These are phyloP conservation scores for Tupaia chinensis DNA, from an alignment of 2,113 vertebrate species.

Conservation along the genomic window DNA sequence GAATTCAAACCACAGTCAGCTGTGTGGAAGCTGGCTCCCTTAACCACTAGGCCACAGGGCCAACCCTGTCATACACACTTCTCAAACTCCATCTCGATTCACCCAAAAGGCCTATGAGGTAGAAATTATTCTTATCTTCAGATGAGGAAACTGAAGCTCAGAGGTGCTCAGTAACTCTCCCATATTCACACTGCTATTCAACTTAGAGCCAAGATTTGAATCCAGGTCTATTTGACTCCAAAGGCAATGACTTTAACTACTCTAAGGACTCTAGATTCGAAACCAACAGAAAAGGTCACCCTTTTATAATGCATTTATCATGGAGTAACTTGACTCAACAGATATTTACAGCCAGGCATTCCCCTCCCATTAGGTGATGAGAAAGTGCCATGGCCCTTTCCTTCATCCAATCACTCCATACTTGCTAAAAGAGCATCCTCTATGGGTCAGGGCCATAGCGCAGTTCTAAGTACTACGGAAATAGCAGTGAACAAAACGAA, in stretches of 20 bases:
- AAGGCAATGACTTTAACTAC: neutral
- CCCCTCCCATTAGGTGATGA: neutral
- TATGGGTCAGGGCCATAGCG: neutral
- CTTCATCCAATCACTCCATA: neutral
- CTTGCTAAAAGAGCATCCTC: neutral
- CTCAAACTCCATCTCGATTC: neutral
- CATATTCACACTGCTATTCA: neutral
- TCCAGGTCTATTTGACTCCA: slow-evolving; percentile 9
- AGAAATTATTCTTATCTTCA: neutral
- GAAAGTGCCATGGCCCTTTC: too few species aligned
- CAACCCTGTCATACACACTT: neutral
- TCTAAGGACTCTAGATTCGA: neutral
- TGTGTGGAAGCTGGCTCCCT: too few species aligned
- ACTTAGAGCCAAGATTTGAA: neutral
- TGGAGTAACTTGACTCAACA: neutral
- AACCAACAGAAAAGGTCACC: neutral
- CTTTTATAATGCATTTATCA: neutral
- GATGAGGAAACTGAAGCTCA: neutral
- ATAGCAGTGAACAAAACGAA: neutral
- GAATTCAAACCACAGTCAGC: too few species aligned
- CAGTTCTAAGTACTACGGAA: neutral
- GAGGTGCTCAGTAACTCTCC: neutral
- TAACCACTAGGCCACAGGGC: too few species aligned
- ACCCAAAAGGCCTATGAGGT: neutral
- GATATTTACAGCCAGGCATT: neutral